phyloP scores from a whole-genome alignment of 2,888 invertebrate species.

The Pycnomerus fuliginosus region DNA sequence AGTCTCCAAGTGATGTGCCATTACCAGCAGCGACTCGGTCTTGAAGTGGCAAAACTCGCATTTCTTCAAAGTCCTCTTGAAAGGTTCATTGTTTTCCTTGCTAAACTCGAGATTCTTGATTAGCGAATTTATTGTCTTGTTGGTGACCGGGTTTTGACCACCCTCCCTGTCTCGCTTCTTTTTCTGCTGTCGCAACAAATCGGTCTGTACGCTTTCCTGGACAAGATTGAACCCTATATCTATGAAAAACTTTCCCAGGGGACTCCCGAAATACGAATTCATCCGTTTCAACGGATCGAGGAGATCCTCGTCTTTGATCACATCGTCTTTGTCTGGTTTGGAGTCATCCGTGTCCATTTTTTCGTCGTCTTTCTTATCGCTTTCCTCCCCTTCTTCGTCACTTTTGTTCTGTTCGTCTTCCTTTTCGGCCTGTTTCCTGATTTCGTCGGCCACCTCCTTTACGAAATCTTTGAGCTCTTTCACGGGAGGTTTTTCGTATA shows the following conservation, averaged over 20 bases:
- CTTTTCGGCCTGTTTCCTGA: constrained; percentile 42
- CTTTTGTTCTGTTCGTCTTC: constrained; percentile 45
- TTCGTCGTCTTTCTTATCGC: constrained; percentile 33
- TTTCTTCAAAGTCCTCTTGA: constrained; percentile 69
- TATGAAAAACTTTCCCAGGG: constrained; percentile 87
- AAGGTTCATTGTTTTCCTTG: constrained; percentile 79
- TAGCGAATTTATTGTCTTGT: constrained; percentile 77
- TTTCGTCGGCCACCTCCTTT: constrained; percentile 58
- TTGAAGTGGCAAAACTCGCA: constrained; percentile 89
- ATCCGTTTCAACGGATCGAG: constrained; percentile 39
- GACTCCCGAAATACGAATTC: constrained; percentile 77
- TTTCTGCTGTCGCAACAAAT: constrained; percentile 83
- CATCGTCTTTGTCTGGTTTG: constrained; percentile 51
- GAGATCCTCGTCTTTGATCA: constrained; percentile 53
- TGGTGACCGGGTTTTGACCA: constrained; percentile 67
- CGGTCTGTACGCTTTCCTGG: constrained; percentile 92
- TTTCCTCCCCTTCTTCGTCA: constrained; percentile 53
- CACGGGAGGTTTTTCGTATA: constrained; percentile 85
- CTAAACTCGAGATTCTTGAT: constrained; percentile 83
- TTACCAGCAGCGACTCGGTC: constrained; percentile 78
- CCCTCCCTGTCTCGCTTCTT: constrained; percentile 75
- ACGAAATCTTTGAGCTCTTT: constrained; percentile 76
- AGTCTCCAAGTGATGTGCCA: constrained; percentile 86
- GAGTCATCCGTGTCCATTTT: constrained; percentile 27
- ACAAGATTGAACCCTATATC: constrained; percentile 89